Percentiles rank a stretch among this genome's conserved stretches.
Conservation (phyloP, 2,888 invertebrate species). For the Eurytoma californica region DNA sequence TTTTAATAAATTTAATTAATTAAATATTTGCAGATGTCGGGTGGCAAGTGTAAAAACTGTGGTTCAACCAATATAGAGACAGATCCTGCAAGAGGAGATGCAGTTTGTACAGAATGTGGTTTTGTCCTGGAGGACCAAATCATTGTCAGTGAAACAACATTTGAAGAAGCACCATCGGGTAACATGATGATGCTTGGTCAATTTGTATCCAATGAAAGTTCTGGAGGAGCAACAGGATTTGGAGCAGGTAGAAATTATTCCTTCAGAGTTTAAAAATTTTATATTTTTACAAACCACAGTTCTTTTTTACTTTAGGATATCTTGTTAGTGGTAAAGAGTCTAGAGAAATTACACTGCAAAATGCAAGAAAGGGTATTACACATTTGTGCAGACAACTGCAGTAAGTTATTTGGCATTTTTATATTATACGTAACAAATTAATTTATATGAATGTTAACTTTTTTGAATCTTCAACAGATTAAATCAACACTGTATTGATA, state of each 20-base stretch:
- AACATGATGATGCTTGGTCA: constrained; percentile 92
- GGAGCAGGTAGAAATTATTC: constrained; percentile 79
- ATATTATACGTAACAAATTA: neutral
- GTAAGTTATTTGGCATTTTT: constrained; percentile 61
- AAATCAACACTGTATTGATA: constrained; percentile 94
- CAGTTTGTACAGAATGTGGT: constrained; percentile 97
- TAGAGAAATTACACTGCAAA: constrained; percentile 91
- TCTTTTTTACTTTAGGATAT: constrained; percentile 78
- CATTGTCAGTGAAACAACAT: constrained; percentile 97
- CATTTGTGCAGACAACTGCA: constrained; percentile 90
- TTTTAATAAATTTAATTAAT: constrained; percentile 4
- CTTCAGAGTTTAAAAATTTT: constrained; percentile 10
- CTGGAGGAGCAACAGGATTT: constrained; percentile 88
- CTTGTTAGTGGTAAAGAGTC: constrained; percentile 92
- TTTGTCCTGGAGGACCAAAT: constrained; percentile 96
- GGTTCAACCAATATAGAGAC: constrained; percentile 95
- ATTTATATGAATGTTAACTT: constrained; percentile 9
- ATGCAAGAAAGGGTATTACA: constrained; percentile 90
- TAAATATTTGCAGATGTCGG: constrained; percentile 74
- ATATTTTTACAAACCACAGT: neutral
- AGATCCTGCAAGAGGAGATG: constrained; percentile 95
- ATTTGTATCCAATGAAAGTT: constrained; percentile 93
- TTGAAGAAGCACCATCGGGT: constrained; percentile 94
- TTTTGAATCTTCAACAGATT: constrained; percentile 75
- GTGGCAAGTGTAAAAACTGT: constrained; percentile 90